Evolutionary conservation across 2,888 invertebrate genomes (phyloP).

Genomic region (Andrena trimmerana): DNA sequence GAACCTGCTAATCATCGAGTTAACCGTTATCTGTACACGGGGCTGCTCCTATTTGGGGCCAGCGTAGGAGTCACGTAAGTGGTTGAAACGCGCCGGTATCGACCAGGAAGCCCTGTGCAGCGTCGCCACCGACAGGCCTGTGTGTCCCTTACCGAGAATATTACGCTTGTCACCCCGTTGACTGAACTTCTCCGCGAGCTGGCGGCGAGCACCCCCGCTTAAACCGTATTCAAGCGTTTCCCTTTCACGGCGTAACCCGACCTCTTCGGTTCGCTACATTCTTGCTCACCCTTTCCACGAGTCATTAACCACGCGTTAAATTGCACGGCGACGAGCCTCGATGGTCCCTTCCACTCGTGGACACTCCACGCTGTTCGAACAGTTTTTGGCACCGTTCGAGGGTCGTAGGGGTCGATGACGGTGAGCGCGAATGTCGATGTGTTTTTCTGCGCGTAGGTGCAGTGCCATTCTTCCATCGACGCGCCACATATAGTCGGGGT

Average conservation of each 20-base stretch:
- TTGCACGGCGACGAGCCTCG: slow-evolving; percentile 43
- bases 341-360: background rate
- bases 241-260: slow-evolving; percentile 69
- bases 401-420: too few relatives aligned
- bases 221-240: slow-evolving; percentile 76
- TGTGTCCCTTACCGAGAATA: slow-evolving; percentile 75
- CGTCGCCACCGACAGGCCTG: slow-evolving; percentile 15
- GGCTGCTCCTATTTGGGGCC: slow-evolving; percentile 47
- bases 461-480: too few relatives aligned
- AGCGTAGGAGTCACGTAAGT: slow-evolving; percentile 46
- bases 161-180: slow-evolving; percentile 75
- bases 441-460: too few relatives aligned
- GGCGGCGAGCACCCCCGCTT: slow-evolving; percentile 70
- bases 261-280: slow-evolving; percentile 68
- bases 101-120: slow-evolving; percentile 77
- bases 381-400: slow-evolving; percentile 21
- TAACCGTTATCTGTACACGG: slow-evolving; percentile 68
- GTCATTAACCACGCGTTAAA: slow-evolving; percentile 72
- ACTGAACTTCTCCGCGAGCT: slow-evolving; percentile 46
- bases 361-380: slow-evolving; percentile 35
- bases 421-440: too few relatives aligned
- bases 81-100: slow-evolving; percentile 75
- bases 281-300: slow-evolving; percentile 72
- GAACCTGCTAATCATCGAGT: slow-evolving; percentile 74
- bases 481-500: too few relatives aligned